These are phyloP conservation scores for Taxidea taxus DNA, from an alignment of 2,113 vertebrate species.

Conservation along the genomic window DNA sequence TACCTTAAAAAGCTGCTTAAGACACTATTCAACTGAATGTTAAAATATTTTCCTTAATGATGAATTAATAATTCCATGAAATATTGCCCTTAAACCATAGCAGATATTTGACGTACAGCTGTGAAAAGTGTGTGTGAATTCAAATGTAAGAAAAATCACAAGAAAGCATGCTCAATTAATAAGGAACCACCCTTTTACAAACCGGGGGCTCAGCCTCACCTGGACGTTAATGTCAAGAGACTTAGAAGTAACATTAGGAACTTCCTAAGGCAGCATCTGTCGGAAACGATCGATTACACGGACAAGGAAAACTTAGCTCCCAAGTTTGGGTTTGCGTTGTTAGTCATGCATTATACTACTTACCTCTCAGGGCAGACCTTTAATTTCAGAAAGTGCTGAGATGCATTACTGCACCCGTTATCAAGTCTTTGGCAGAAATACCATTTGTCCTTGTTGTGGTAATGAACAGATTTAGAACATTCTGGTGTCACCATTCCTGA, in stretches of 20 bases:
- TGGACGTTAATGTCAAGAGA: background rate
- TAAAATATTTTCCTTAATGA: conserved; percentile 19
- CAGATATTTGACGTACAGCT: background rate
- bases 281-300: conserved; percentile 41
- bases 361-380: conserved; percentile 80
- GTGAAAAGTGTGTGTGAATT: conserved; percentile 2
- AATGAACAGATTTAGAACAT: conserved; percentile 81
- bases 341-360: conserved; percentile 75
- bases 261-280: background rate
- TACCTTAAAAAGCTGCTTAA: conserved; percentile 35
- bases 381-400: conserved; percentile 79
- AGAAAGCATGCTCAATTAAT: conserved; percentile 56
- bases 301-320: conserved; percentile 49
- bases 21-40: background rate
- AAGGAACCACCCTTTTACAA: conserved; percentile 28
- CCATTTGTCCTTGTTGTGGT: conserved; percentile 78
- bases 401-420: conserved; percentile 70
- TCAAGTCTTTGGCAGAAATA: conserved; percentile 75
- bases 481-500: conserved; percentile 80
- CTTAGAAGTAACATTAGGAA: conserved; percentile 10
- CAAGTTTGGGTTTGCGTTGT: conserved; percentile 43
- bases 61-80: background rate
- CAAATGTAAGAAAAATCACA: background rate
- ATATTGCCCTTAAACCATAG: background rate
- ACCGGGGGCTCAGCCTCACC: background rate